phyloP scores from a whole-genome alignment of 2,888 invertebrate genomes.

The Saturnia pavonia region DNA sequence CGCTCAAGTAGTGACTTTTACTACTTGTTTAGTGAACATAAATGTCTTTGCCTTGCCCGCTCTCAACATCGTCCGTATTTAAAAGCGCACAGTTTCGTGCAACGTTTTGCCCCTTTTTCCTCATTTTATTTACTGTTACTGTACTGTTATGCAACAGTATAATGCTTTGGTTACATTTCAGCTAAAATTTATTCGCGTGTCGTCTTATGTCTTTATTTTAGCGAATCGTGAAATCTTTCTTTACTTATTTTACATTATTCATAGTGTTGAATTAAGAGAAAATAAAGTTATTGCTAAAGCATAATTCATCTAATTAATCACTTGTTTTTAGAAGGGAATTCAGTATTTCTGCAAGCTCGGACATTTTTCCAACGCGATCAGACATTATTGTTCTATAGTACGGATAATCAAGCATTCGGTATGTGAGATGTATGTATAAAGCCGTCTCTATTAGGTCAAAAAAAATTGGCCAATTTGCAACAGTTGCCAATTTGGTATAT shows the following conservation, averaged over 20 bases:
- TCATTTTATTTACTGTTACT: conserved; percentile 77
- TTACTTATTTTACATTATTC: conserved; percentile 54
- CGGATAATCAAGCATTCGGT: background rate
- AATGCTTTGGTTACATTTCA: conserved; percentile 80
- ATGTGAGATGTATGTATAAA: background rate
- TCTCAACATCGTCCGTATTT: conserved; percentile 79
- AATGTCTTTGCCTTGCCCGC: conserved; percentile 82
- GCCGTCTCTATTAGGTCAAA: background rate
- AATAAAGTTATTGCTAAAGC: background rate
- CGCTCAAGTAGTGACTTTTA: conserved; percentile 83
- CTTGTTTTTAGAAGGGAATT: background rate
- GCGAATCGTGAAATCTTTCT: conserved; percentile 61
- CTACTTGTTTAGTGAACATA: conserved; percentile 84
- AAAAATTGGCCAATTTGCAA: background rate
- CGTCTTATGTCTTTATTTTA: conserved; percentile 78
- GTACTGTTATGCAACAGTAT: conserved; percentile 80
- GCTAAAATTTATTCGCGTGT: conserved; percentile 70
- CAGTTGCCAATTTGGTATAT: background rate
- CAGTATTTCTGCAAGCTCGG: too few species aligned
- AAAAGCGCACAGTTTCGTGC: conserved; percentile 80
- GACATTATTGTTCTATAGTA: too few species aligned
- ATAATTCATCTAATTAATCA: background rate
- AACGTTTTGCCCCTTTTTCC: conserved; percentile 74
- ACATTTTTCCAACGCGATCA: too few species aligned
- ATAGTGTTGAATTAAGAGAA: background rate